Evolutionary conservation across 1,140 invertebrate species (phyloP).

Genomic region (Drosophila albomicans): DNA sequence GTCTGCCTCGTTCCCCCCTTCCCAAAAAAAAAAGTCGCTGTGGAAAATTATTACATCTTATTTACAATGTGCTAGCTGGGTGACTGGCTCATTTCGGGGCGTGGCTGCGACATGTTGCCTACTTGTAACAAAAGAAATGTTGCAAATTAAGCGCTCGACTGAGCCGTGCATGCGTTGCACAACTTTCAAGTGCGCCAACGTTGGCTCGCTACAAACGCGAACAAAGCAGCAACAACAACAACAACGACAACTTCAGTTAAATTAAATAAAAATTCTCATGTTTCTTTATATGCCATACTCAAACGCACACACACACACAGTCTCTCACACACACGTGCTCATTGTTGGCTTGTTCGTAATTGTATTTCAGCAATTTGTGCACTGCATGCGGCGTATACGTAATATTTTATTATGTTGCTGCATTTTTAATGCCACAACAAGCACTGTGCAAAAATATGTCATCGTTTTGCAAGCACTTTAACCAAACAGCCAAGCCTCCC

Average conservation of each 20-base stretch:
- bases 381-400: conserved; percentile 54
- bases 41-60: conserved; percentile 77
- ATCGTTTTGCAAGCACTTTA: conserved; percentile 49
- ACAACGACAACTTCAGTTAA: conserved; percentile 50
- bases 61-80: conserved; percentile 59
- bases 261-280: conserved; percentile 75
- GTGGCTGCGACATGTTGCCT: conserved; percentile 57
- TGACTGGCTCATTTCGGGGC: conserved; percentile 43
- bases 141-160: conserved; percentile 79
- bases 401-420: conserved; percentile 69
- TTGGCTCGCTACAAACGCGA: conserved; percentile 15
- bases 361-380: conserved; percentile 70
- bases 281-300: conserved; percentile 56
- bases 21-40: neutral
- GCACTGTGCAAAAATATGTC: conserved; percentile 63
- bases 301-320: neutral
- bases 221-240: conserved; percentile 35
- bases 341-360: conserved; percentile 57
- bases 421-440: conserved; percentile 52
- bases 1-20: neutral
- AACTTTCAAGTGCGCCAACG: conserved; percentile 67
- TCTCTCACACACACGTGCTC: conserved; percentile 14
- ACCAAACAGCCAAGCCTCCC: conserved; percentile 10
- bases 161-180: conserved; percentile 49
- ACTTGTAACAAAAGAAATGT: conserved; percentile 71